Evolutionary conservation across 2,797 vertebrate genomes (phyloP).

Genomic region (Peromyscus melanophrys): DNA sequence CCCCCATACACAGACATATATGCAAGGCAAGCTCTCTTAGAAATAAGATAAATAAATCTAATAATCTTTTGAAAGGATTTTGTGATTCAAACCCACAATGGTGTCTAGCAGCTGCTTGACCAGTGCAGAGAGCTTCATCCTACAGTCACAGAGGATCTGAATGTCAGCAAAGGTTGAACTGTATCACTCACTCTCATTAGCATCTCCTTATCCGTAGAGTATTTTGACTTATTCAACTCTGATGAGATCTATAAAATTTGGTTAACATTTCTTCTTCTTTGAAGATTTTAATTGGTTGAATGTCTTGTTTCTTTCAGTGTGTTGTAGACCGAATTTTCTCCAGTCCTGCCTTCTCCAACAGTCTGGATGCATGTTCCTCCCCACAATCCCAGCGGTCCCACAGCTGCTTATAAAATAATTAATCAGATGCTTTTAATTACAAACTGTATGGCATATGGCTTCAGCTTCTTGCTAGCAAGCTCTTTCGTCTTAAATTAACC

Average conservation of each 20-base stretch:
- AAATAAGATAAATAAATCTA: not conserved
- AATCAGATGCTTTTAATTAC: no score
- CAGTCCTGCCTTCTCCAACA: no score
- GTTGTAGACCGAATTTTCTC: no score
- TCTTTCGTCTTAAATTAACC: no score
- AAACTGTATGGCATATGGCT: no score
- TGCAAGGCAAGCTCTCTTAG: not conserved
- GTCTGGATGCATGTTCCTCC: no score
- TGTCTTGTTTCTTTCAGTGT: not conserved
- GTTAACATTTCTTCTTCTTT: not conserved
- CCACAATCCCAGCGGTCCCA: no score
- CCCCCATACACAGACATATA: not conserved
- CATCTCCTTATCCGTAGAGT: not conserved
- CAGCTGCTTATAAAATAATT: no score
- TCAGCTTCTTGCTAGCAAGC: no score
- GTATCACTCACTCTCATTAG: not conserved
- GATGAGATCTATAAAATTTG: not conserved
- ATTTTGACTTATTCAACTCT: not conserved
- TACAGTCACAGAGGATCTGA: not conserved
- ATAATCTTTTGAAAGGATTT: not conserved
- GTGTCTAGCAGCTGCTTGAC: not conserved
- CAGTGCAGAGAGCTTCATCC: not conserved
- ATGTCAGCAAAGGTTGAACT: not conserved
- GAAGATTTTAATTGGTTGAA: not conserved
- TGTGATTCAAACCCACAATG: not conserved